A percentile compares a stretch with the other conserved stretches of the same genome.
These are phyloP conservation scores for Cololabis saira DNA, from an alignment of 2,113 vertebrate genomes.

Conservation along the genomic window DNA sequence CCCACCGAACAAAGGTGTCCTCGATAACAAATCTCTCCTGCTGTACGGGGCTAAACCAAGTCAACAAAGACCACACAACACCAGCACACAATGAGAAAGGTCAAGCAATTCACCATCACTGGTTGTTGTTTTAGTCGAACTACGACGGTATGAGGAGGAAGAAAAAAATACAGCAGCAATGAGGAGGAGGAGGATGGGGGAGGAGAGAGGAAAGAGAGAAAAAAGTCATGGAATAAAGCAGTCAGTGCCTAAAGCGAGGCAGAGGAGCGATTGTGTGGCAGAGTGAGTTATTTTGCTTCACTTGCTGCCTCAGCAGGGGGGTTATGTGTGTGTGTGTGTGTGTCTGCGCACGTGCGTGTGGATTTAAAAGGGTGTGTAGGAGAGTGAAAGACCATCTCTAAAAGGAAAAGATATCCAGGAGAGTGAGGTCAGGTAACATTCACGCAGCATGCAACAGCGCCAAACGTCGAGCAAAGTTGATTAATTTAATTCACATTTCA, in stretches of 20 bases:
- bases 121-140: slow-evolving; percentile 78
- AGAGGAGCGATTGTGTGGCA: slow-evolving; percentile 80
- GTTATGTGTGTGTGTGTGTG: slow-evolving; percentile 22
- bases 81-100: slow-evolving; percentile 74
- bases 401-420: slow-evolving; percentile 56
- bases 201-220: slow-evolving; percentile 7
- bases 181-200: slow-evolving; percentile 36
- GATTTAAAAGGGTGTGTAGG: slow-evolving; percentile 48
- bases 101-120: slow-evolving; percentile 76
- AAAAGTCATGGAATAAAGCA: slow-evolving; percentile 75
- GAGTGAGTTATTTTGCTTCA: slow-evolving; percentile 85
- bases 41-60: slow-evolving; percentile 68
- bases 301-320: slow-evolving; percentile 79
- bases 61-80: slow-evolving; percentile 75
- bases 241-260: slow-evolving; percentile 75
- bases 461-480: slow-evolving; percentile 36
- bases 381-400: slow-evolving; percentile 42
- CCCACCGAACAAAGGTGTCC: slow-evolving; percentile 61
- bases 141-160: slow-evolving; percentile 64
- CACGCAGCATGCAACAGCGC: slow-evolving; percentile 53
- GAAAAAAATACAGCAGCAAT: slow-evolving; percentile 46
- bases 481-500: slow-evolving; percentile 45
- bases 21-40: slow-evolving; percentile 65
- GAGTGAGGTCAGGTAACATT: slow-evolving; percentile 72
- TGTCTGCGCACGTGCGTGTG: slow-evolving; percentile 51